Conservation (phyloP, 92 coral and sea anemone species). For the Actinostola sp. region DNA sequence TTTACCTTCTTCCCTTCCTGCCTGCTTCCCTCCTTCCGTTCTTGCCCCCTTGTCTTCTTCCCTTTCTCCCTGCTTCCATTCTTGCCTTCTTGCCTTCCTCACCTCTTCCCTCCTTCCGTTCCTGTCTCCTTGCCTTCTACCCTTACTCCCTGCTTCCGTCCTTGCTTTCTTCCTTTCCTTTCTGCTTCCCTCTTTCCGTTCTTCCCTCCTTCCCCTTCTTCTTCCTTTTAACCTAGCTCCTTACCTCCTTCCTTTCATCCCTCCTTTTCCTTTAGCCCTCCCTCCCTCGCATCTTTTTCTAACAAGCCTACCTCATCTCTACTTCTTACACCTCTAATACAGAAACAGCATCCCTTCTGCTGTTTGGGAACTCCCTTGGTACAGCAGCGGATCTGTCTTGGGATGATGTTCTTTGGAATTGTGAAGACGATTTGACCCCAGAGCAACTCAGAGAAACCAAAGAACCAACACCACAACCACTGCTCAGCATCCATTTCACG, state of each 20-base stretch:
- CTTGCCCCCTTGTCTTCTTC: too few species aligned
- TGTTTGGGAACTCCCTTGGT: conserved; percentile 58
- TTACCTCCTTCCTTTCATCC: too few species aligned
- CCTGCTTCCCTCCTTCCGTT: too few species aligned
- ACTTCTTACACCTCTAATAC: conserved; percentile 71
- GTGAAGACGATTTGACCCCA: conserved; percentile 88
- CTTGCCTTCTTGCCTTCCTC: too few species aligned
- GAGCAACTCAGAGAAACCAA: conserved; percentile 82
- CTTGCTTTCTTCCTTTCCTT: neutral
- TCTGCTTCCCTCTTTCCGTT: neutral
- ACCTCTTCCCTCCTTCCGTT: too few species aligned
- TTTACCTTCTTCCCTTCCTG: too few species aligned
- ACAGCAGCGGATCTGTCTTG: conserved; percentile 76
- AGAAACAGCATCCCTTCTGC: conserved; percentile 61
- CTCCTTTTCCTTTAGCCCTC: too few species aligned
- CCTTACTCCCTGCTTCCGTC: too few species aligned
- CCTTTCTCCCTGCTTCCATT: too few species aligned
- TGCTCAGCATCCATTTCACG: conserved; percentile 78
- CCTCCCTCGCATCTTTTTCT: too few species aligned
- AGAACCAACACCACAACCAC: conserved; percentile 89
- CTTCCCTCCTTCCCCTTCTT: neutral
- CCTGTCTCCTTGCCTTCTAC: too few species aligned
- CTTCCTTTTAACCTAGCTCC: neutral
- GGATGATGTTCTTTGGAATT: conserved; percentile 70
- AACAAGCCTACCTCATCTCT: conserved; percentile 44